Evolutionary conservation across 2,113 vertebrate species (phyloP).

Genomic region (Panthera tigris): DNA sequence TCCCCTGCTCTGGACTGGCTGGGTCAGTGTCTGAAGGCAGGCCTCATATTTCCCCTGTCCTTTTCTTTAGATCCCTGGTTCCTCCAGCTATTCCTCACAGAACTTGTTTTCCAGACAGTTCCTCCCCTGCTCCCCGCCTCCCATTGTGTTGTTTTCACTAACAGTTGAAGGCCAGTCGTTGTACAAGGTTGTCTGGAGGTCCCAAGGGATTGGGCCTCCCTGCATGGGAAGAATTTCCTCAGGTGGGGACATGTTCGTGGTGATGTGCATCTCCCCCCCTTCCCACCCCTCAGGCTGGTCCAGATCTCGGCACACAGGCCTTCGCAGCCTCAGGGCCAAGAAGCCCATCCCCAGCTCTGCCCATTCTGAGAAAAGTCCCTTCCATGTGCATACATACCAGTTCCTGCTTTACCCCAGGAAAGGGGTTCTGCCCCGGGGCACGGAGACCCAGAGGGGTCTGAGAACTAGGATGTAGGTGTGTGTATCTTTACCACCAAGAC

Average conservation of each 20-base stretch:
- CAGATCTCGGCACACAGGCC: background rate
- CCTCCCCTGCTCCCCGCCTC: background rate
- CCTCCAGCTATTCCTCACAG: background rate
- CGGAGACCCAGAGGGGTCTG: background rate
- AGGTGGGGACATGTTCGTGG: fast-evolving
- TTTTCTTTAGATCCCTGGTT: background rate
- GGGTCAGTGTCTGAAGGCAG: background rate
- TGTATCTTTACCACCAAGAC: background rate
- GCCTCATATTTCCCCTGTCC: background rate
- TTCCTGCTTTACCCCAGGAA: background rate
- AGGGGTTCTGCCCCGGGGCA: fast-evolving
- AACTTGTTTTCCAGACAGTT: background rate
- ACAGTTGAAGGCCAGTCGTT: background rate
- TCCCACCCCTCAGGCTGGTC: background rate
- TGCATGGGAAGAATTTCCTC: background rate
- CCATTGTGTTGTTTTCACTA: background rate
- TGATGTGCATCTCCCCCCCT: background rate
- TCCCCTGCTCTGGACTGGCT: background rate
- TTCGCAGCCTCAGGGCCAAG: background rate
- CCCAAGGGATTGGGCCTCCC: background rate
- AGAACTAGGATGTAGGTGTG: background rate
- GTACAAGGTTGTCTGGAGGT: background rate
- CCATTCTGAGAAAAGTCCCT: background rate
- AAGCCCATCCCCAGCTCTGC: background rate
- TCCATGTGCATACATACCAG: fast-evolving